Evolutionary conservation across 2,888 invertebrate species (phyloP), one percentile per base, ranked within the genome.

Genomic region (Eurois occulta): DNA sequence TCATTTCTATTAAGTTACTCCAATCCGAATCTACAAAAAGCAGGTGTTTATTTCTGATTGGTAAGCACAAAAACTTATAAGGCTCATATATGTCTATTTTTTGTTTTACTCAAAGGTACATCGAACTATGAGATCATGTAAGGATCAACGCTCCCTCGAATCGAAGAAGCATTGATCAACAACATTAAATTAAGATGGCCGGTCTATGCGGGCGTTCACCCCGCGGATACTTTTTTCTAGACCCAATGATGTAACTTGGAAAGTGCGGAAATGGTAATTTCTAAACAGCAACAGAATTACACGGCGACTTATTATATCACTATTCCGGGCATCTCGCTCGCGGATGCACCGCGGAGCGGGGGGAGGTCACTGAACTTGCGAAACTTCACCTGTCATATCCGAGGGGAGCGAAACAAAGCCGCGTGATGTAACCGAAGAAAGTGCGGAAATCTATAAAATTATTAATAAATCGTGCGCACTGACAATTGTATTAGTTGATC

Each of bases 191-290:
- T 90, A 91, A 91, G 91, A 91, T 87, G 88, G 92, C 91, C 91
- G 92, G 90, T 90, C 91, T 91, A 89, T 91, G 90, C 92, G 95
- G 95, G 90, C 96, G 91, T 94, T 95, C 91, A 96, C 94, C 96
- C 92, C 93, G 91, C 92, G 87, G 91, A 91, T 94, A 93, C 92
- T 92, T 94, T 86, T 89, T 89, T 85, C 91, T 90, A 92, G 91
- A 91, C 89, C 87, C 91, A 91, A 91, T 96, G 95, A 96, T 93
- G 95, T 94, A 96, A 96, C 91, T 93, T 95, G 93, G 96, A 96
- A 96, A 96, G 96, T 95, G 93, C 95, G 95, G 96, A 96, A 96
- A 96, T 92, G 87, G 92, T 91, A 90, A 95, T 94, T 94, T 94
- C 94, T 93, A 94, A 94, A 92, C 90, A 90, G 90, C 91, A 90